Evolutionary conservation across 2,113 vertebrate genomes (phyloP).

Genomic region (Apaloderma vittatum): DNA sequence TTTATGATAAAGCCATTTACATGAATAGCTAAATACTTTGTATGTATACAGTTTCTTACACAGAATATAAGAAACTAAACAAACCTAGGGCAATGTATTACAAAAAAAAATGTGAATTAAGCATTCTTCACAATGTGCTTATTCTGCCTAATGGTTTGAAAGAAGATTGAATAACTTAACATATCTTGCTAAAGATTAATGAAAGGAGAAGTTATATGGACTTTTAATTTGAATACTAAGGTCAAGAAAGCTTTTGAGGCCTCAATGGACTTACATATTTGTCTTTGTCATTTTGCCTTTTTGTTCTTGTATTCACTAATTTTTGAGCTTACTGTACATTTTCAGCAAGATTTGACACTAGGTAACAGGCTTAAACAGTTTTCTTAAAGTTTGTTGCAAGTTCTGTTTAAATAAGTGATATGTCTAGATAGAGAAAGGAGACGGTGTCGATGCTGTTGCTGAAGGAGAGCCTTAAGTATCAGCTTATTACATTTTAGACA

Average conservation of each 20-base stretch:
- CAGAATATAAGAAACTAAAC: neutral
- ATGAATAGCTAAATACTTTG: neutral
- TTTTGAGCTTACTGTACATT: neutral
- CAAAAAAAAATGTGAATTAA: neutral
- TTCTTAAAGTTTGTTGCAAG: neutral
- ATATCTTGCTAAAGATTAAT: neutral
- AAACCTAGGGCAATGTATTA: neutral
- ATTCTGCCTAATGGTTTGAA: neutral
- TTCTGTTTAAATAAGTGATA: neutral
- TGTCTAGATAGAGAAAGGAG: neutral
- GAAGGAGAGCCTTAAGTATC: neutral
- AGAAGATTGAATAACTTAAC: neutral
- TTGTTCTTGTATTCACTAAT: neutral
- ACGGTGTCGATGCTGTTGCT: neutral
- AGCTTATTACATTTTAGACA: neutral
- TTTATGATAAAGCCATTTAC: neutral
- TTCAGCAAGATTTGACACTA: neutral
- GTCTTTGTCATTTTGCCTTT: neutral
- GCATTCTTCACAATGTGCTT: neutral
- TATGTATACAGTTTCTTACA: neutral
- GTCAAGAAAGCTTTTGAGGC: neutral
- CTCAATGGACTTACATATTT: neutral
- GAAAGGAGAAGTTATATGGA: neutral
- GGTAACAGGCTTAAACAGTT: neutral
- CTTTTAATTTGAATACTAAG: neutral